These are phyloP conservation scores for Emys orbicularis DNA, from an alignment of 2,797 vertebrate species.

Conservation along the genomic window DNA sequence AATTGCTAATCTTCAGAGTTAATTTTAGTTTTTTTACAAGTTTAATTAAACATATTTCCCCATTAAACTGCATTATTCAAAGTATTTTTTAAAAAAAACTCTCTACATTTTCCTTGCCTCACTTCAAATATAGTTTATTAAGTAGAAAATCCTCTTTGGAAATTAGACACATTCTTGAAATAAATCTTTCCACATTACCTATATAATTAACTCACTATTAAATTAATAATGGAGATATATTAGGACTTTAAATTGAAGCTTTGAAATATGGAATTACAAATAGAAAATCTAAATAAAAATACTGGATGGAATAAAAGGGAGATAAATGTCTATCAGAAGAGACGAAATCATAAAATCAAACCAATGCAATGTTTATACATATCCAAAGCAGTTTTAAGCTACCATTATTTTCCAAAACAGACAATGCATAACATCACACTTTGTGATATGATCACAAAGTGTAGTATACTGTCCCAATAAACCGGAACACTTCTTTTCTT, in stretches of 20 bases:
- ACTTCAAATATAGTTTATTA: constrained; percentile 51
- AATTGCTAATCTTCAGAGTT: constrained; percentile 18
- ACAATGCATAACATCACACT: not conserved
- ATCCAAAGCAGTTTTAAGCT: not conserved
- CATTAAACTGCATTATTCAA: constrained; percentile 18
- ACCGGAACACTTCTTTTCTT: not conserved
- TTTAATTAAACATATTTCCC: constrained; percentile 52
- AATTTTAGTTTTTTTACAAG: constrained; percentile 30
- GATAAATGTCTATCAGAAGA: rapidly evolving
- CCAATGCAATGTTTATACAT: not conserved
- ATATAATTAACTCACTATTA: constrained; percentile 59
- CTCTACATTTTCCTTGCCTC: constrained; percentile 16
- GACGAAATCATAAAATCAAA: not conserved
- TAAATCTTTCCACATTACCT: constrained; percentile 15
- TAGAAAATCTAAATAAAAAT: constrained; percentile 51
- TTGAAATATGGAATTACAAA: constrained; percentile 51
- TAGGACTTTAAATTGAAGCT: constrained; percentile 37
- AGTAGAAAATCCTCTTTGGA: constrained; percentile 47
- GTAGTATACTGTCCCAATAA: not conserved
- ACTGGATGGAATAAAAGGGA: not conserved
- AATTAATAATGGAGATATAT: constrained; percentile 46
- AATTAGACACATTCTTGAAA: constrained; percentile 26
- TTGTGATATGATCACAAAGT: not conserved
- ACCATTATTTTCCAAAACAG: not conserved
- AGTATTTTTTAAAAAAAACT: not conserved